Evolutionary conservation across 2,888 invertebrate species (phyloP).

Genomic region (Nebria brevicollis): DNA sequence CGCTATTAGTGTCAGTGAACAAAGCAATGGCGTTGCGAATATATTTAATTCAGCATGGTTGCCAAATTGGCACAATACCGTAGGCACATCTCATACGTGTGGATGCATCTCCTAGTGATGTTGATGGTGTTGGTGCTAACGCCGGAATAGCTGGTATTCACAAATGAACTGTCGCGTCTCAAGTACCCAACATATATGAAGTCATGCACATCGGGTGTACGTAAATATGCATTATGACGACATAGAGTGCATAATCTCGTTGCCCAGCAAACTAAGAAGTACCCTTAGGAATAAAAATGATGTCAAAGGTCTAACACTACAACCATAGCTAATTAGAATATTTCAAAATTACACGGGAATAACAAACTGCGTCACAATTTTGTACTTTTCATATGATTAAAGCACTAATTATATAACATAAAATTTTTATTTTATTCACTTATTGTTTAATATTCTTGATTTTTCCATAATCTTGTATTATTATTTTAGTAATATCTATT

Average conservation of each 20-base stretch:
- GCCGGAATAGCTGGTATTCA: not conserved
- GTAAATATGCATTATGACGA: not conserved
- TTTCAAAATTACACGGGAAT: not conserved
- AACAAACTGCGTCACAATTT: not conserved
- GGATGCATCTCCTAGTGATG: not conserved
- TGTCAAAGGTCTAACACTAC: not conserved
- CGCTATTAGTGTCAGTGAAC: not conserved
- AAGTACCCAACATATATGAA: conserved; percentile 15
- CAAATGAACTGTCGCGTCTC: not conserved
- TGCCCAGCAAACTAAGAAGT: not conserved
- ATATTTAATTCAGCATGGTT: not conserved
- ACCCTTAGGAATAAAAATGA: conserved; percentile 26
- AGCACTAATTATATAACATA: too few species aligned
- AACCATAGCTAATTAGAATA: conserved; percentile 5
- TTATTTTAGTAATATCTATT: too few species aligned
- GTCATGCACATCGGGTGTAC: conserved; percentile 8
- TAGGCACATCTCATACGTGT: not conserved
- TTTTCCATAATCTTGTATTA: too few species aligned
- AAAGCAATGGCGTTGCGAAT: not conserved
- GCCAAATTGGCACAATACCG: not conserved
- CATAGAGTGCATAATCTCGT: not conserved
- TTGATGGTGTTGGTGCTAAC: not conserved
- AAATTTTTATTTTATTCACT: too few species aligned
- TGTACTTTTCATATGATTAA: too few species aligned
- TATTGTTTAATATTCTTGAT: too few species aligned